Evolutionary conservation across 2,888 invertebrate genomes (phyloP), one percentile per base, ranked within the genome.

Genomic region (Agrochola circellaris): DNA sequence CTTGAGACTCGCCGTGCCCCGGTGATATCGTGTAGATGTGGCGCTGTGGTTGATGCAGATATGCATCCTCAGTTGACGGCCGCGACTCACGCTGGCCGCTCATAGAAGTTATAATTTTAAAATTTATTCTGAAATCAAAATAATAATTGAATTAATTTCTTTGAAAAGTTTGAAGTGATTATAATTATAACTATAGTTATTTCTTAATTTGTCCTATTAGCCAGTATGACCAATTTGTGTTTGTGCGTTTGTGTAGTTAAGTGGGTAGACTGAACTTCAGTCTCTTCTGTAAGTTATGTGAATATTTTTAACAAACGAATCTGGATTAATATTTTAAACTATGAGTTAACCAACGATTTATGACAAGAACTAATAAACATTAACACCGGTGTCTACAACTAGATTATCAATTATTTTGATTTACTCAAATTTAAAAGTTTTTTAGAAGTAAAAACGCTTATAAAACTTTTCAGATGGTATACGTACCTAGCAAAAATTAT

Each of bases 11-110:
- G 91, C 92, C 89, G 90, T 87, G 84, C 85, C 89, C 87, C 87
- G 82, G 75, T 90, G 89, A 88, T 91, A 90, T 90, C 90, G 88
- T 87, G 84, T 92, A 88, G 79, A 85, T 77, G 87, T 86, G 81
- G 89, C 84, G 82, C 79, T 87, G 87, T 89, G 84, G 85, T 89
- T 86, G 69, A 75, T 84, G 89, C 90, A 92, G 91, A 93, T 51
- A 51, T 94, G 95, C 94, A 95, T 90, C 91, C 92, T 91, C 95
- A 95, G 95, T 95, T 90, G 91, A 86, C 89, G 90, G 90, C 91
- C 89, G 92, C 86, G 91, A 85, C 90, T 93, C 93, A 90, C 71
- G 85, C 92, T 83, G 93, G 84, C 88, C 92, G 90, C 93, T 91
- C 93, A 90, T 88, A 84, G 88, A 77, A 76, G 81, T 77, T 82